These are phyloP conservation scores for Aphelenchoides fujianensis DNA, from an alignment of 1,140 invertebrate species.

Conservation along the genomic window DNA sequence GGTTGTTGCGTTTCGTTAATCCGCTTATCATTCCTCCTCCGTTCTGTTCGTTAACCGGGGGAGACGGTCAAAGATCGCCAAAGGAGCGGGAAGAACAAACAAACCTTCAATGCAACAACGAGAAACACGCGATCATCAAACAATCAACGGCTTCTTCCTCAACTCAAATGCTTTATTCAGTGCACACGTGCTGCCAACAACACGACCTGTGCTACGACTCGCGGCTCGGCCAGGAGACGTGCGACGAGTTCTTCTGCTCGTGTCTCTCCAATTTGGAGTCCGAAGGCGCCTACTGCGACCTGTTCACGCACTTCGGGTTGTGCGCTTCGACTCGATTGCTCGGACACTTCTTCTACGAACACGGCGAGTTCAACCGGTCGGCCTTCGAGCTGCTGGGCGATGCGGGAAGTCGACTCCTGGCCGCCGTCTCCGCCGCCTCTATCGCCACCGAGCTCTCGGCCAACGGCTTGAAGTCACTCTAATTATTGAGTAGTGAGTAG, in stretches of 20 bases:
- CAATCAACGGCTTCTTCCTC: background rate
- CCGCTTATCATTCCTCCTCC: background rate
- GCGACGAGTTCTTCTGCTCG: background rate
- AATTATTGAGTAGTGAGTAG: too few species aligned
- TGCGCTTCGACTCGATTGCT: background rate
- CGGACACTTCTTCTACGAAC: constrained; percentile 2
- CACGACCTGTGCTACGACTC: background rate
- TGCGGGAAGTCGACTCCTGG: background rate
- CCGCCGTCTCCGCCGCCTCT: background rate
- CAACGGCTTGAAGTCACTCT: too few species aligned
- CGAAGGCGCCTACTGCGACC: background rate
- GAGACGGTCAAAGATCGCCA: too few species aligned
- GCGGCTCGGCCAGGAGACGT: background rate
- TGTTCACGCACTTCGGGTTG: background rate
- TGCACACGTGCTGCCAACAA: background rate
- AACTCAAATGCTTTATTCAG: background rate
- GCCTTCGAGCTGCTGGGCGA: background rate
- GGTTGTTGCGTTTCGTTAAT: background rate
- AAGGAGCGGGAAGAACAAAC: too few species aligned
- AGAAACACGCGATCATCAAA: background rate
- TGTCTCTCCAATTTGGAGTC: background rate
- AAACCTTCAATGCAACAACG: background rate
- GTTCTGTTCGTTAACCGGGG: too few species aligned
- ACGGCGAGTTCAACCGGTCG: background rate
- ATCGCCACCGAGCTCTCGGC: too few species aligned